These are phyloP conservation scores for Setipinna tenuifilis DNA, from an alignment of 2,797 vertebrate genomes.

Conservation along the genomic window DNA sequence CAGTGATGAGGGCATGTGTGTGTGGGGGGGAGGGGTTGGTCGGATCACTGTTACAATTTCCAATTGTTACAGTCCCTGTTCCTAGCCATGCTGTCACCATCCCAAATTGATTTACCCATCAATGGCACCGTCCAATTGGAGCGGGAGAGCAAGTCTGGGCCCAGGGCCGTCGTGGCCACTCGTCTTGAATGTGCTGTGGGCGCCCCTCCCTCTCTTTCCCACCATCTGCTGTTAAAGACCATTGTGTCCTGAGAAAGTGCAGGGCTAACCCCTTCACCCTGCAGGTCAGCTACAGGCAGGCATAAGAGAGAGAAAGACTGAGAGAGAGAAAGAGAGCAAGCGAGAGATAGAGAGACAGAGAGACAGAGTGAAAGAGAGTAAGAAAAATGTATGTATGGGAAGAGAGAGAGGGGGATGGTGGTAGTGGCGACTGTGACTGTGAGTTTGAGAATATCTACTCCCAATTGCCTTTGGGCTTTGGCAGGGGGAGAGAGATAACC, in stretches of 20 bases:
- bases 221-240: constrained; percentile 91
- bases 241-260: constrained; percentile 89
- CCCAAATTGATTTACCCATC: constrained; percentile 95
- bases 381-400: constrained; percentile 61
- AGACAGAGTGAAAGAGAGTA: background rate
- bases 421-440: constrained; percentile 58
- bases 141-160: constrained; percentile 76
- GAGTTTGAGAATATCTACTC: constrained; percentile 68
- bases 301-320: constrained; percentile 69
- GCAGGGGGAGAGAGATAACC: constrained; percentile 63
- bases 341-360: background rate
- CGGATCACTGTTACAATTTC: constrained; percentile 2
- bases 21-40: constrained; percentile 56
- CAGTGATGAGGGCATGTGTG: background rate
- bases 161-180: constrained; percentile 80
- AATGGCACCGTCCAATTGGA: constrained; percentile 87
- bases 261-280: constrained; percentile 86
- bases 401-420: constrained; percentile 55
- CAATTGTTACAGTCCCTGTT: constrained; percentile 79
- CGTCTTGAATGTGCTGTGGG: constrained; percentile 82
- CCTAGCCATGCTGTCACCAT: constrained; percentile 88
- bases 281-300: constrained; percentile 83
- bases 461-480: constrained; percentile 38
- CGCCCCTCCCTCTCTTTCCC: constrained; percentile 82
- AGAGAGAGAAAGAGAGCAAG: constrained; percentile 74